Evolutionary conservation across 2,888 invertebrate species (phyloP).

Genomic region (Xestia sexstrigata): DNA sequence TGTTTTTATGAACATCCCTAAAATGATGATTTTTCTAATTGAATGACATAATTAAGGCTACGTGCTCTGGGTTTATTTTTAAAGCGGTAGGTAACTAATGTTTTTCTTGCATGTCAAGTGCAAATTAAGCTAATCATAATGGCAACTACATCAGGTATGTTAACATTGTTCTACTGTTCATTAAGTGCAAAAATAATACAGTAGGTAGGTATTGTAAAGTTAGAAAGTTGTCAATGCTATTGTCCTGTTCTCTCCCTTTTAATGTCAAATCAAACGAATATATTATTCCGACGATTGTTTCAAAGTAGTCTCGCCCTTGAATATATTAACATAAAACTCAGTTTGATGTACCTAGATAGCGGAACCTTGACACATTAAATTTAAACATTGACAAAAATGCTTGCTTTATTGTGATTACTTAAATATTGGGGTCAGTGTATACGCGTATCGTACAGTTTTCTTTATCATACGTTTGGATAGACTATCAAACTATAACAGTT

Average conservation of each 20-base stretch:
- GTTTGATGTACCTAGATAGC: constrained; percentile 55
- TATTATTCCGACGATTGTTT: constrained; percentile 41
- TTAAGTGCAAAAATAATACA: constrained; percentile 13
- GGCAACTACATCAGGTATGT: neutral
- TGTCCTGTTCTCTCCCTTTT: constrained; percentile 12
- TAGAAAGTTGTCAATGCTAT: constrained; percentile 18
- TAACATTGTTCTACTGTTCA: neutral
- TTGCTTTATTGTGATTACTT: constrained; percentile 54
- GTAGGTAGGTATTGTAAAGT: constrained; percentile 2
- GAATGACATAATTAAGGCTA: too few species aligned
- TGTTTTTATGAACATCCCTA: neutral
- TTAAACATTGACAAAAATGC: constrained; percentile 60
- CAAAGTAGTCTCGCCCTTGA: constrained; percentile 43
- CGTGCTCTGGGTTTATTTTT: neutral
- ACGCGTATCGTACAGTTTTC: constrained; percentile 21
- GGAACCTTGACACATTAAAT: constrained; percentile 63
- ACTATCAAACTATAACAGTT: neutral
- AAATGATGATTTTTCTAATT: neutral
- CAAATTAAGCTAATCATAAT: constrained; percentile 9
- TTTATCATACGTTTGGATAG: constrained; percentile 8
- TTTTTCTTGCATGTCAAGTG: constrained; percentile 6
- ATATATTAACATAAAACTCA: constrained; percentile 59
- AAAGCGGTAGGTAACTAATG: neutral
- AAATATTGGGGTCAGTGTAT: constrained; percentile 51
- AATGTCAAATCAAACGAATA: constrained; percentile 19